Evolutionary conservation across 2,888 invertebrate genomes (phyloP), one percentile per base, ranked within the genome.

Genomic region (Tuta absoluta): DNA sequence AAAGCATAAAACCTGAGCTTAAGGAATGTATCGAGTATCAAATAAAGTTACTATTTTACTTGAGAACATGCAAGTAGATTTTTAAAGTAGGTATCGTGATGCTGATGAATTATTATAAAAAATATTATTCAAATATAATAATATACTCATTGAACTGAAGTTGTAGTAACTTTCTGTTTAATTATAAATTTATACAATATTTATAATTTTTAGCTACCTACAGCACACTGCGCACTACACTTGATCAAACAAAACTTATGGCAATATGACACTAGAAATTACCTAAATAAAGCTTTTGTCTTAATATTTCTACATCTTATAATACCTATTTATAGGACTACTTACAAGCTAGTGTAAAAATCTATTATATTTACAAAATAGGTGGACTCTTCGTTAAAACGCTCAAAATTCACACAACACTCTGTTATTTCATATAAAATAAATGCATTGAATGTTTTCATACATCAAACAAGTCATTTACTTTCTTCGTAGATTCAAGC

Each of bases 341-440:
- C 33, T 10, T 33, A 33, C 83, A 76, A 79, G 84, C 41, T 56
- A 81, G 86, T 89, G 89, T 90, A 89, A 88, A 90, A 90, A 83
- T 84, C 86, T 87, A 86, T 83, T 80, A n/a, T 88, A 91, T 89
- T 88, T 91, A 91, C 90, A 91, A 88, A 89, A 89, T 89, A 91
- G 91, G 91, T 91, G 91, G 91, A 89, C 86, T 89, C 84, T 91
- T 91, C 90, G 89, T 88, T 86, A 85, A 82, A 88, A 86, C 83
- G 80, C 79, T 82, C 82, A 82, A 81, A 87, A 85, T 79, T 73
- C 88, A 89, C 89, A 81, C 89, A 82, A 83, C 80, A 82, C 83
- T 79, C 64, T 59, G 24, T 37, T 48, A 37, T 61, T 56, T 57
- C 51, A 48, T 61, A 66, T 57, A 59, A 28, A 65, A 12, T 49